Evolutionary conservation across 2,113 vertebrate species (phyloP).

Genomic region (Tetrax tetrax): DNA sequence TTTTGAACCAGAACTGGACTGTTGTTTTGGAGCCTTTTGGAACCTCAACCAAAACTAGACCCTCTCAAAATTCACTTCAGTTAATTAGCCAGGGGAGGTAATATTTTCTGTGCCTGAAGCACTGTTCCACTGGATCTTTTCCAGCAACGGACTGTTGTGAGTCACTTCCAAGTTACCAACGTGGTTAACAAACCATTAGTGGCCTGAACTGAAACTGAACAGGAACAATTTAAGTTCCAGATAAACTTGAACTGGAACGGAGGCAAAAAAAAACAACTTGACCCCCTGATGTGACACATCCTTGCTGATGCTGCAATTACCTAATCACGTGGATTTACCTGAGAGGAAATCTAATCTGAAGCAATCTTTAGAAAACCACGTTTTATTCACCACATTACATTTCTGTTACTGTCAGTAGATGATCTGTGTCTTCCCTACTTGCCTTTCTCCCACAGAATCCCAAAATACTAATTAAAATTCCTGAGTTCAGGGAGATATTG

Average conservation of each 20-base stretch:
- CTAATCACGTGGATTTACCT: background rate
- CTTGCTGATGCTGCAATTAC: background rate
- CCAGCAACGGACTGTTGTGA: background rate
- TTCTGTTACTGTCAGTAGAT: background rate
- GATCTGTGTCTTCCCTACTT: background rate
- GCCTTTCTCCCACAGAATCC: background rate
- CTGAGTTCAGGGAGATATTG: background rate
- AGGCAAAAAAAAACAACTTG: background rate
- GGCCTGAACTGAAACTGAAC: background rate
- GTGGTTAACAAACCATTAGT: background rate
- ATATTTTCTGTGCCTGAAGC: background rate
- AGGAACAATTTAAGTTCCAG: background rate
- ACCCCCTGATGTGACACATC: background rate
- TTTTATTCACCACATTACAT: background rate
- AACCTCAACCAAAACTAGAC: background rate
- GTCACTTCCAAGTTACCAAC: background rate
- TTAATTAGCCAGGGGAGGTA: background rate
- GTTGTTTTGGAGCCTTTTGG: background rate
- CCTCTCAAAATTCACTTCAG: background rate
- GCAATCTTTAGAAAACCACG: background rate
- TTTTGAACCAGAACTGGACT: background rate
- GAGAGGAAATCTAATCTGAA: background rate
- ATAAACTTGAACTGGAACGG: background rate
- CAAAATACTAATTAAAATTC: background rate
- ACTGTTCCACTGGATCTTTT: background rate